phyloP scores from a whole-genome alignment of 2,888 invertebrate genomes.

The Leptinotarsa haldemani region DNA sequence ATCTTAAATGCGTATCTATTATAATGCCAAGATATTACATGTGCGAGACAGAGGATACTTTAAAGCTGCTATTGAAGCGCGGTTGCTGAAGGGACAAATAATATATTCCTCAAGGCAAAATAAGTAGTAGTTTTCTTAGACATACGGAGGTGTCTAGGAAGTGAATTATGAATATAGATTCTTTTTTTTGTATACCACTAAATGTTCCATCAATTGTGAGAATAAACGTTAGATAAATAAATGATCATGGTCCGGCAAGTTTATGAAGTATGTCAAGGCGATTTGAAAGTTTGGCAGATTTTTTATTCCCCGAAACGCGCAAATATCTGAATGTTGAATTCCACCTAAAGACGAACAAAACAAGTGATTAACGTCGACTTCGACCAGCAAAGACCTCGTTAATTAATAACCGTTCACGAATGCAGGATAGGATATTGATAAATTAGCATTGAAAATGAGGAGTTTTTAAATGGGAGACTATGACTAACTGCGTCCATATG shows the following conservation, averaged over 20 bases:
- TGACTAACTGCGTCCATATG: conserved; percentile 44
- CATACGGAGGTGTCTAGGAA: neutral
- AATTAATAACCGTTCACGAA: neutral
- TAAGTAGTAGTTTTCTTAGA: no score
- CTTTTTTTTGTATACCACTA: neutral
- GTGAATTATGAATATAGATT: neutral
- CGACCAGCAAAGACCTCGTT: neutral
- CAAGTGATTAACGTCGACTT: neutral
- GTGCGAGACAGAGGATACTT: no score
- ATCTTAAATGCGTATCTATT: no score
- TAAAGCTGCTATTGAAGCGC: no score
- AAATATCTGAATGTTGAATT: neutral
- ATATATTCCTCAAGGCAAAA: no score
- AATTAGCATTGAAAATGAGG: conserved; percentile 4
- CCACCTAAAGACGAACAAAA: neutral
- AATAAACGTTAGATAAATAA: neutral
- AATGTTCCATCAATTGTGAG: neutral
- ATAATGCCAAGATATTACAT: no score
- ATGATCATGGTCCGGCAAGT: neutral
- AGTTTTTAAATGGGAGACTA: conserved; percentile 11
- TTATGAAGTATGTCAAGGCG: neutral
- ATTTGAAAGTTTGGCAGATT: neutral
- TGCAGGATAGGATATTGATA: neutral
- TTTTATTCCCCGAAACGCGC: neutral
- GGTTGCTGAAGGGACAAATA: no score